Base-by-base conservation (phyloP, 2,888 invertebrate species). In the Agrotis exclamationis region DNA sequence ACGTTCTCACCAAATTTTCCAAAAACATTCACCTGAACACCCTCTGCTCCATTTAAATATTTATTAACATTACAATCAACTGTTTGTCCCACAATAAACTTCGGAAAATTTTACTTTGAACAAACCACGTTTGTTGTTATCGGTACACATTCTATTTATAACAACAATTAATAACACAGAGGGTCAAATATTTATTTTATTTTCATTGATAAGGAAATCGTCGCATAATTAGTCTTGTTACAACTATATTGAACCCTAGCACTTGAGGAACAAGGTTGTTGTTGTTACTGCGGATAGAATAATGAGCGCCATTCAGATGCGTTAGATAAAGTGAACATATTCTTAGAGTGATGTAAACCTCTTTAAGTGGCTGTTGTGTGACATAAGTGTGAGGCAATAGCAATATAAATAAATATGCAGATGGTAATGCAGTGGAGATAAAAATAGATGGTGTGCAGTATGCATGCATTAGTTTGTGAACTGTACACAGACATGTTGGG, bases 171-270 rank as follows among this genome's bases (percentile, higher is more conserved):
- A 82, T 68, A 82, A 80, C 77, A 70, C 45, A 70, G 69, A 51
- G 73, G 86, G 86, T 87, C 85, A 82, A 82, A 86, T 85, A 82
- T 84, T 79, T 82, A 76, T 81, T 74, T 81, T 81, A 70, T 75
- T 75, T 82, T 77, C 68, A 63, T 76, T 70, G 83, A 85, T 84
- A 84, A 74, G 70, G 44, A 16, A 67, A 51, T 63, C 20, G 59
- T 44, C 50, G 62, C 56, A 48, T 67, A 48, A 57, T 69, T 71
- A 54, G 70, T 68, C 63, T 69, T 63, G 65, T 69, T 74, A 54
- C 48, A 56, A n/a, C 16, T 6, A 72, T 56, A 56, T 54, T 72
- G n/a, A 74, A 69, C 77, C 44, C 51, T 72, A 80, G 44, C 2
- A 0, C 11, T 1, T 50, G 13, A 11, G 1, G 3, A 57, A 70